Evolutionary conservation across 1,140 invertebrate genomes (phyloP).

Genomic region (Hestina assimilis): DNA sequence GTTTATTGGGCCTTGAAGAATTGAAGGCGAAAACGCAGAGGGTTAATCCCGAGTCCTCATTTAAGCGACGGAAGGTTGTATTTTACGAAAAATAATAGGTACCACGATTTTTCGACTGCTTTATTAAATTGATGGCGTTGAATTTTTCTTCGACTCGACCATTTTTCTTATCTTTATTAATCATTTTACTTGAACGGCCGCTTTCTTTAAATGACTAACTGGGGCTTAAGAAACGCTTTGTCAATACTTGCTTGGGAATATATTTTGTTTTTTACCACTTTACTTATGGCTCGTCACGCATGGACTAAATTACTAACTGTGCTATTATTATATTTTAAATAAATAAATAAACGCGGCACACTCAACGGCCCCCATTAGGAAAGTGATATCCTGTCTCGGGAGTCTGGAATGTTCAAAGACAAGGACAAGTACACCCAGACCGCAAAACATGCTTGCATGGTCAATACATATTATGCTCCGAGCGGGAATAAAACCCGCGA

Average conservation of each 20-base stretch:
- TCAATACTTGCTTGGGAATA: neutral
- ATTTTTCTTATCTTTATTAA: constrained; percentile 30
- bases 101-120: constrained; percentile 16
- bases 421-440: too few relatives aligned
- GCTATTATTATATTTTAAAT: too few relatives aligned
- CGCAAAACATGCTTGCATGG: too few relatives aligned
- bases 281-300: too few relatives aligned
- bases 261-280: neutral
- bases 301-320: too few relatives aligned
- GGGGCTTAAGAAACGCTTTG: neutral
- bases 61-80: constrained; percentile 4
- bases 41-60: constrained; percentile 13
- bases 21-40: neutral
- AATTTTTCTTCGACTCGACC: constrained; percentile 18
- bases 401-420: too few relatives aligned
- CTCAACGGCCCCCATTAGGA: too few relatives aligned
- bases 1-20: constrained; percentile 2
- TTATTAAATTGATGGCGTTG: constrained; percentile 26
- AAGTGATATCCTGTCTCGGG: too few relatives aligned
- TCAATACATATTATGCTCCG: too few relatives aligned
- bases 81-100: constrained; percentile 24
- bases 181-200: constrained; percentile 23
- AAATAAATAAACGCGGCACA: too few relatives aligned
- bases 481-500: too few relatives aligned
- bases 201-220: constrained; percentile 14